Percentiles rank a stretch among this genome's conserved stretches.
Conservation (phyloP, 1,140 invertebrate genomes). For the Drosophila aff. region DNA sequence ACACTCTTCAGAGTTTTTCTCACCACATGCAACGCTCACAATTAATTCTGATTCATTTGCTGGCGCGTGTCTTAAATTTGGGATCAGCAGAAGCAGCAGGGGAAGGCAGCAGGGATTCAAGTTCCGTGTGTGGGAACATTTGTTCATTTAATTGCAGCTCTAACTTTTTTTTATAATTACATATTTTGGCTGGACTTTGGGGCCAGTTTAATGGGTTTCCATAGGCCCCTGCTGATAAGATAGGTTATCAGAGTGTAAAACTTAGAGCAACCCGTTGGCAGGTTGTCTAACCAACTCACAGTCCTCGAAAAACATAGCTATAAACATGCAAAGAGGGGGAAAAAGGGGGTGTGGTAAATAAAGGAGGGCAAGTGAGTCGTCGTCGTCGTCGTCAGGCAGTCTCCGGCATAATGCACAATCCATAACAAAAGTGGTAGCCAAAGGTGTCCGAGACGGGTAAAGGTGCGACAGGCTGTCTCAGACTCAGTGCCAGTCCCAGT, state of each 20-base stretch:
- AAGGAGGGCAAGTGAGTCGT: constrained; percentile 7
- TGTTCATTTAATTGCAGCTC: constrained; percentile 8
- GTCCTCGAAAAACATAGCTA: constrained; percentile 38
- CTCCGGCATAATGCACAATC: constrained; percentile 23
- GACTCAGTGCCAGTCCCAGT: constrained; percentile 13
- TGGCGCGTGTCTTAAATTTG: constrained; percentile 30
- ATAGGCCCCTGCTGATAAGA: constrained; percentile 30
- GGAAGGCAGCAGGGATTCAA: background rate
- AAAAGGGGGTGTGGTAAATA: background rate
- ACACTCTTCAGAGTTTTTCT: constrained; percentile 3
- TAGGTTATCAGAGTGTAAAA: constrained; percentile 36
- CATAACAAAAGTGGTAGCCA: constrained; percentile 32
- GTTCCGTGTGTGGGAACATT: constrained; percentile 26
- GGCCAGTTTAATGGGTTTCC: constrained; percentile 21
- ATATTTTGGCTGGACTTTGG: constrained; percentile 34
- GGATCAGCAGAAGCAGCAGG: background rate
- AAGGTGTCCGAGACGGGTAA: constrained; percentile 14
- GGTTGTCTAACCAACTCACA: constrained; percentile 34
- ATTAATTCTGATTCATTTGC: constrained; percentile 42
- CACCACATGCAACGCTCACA: constrained; percentile 13
- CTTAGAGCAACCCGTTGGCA: constrained; percentile 37
- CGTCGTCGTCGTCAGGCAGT: constrained; percentile 29
- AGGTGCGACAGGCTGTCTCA: constrained; percentile 26
- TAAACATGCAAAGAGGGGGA: constrained; percentile 2
- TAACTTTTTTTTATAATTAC: background rate